These are phyloP conservation scores for Neodontobutis hainanensis DNA, from an alignment of 2,113 vertebrate species.

Conservation along the genomic window DNA sequence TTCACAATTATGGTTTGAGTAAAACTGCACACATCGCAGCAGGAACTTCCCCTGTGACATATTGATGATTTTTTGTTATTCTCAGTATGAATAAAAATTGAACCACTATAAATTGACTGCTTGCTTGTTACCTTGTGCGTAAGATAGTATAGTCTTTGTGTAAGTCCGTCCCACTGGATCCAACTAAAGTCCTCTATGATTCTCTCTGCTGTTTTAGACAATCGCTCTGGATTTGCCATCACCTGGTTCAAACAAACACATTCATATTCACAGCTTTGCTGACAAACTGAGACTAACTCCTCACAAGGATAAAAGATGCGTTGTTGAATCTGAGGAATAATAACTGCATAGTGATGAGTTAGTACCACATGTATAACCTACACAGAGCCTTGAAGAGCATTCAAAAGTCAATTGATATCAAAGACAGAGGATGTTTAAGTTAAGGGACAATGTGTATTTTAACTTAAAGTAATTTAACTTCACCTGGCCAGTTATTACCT, in stretches of 20 bases:
- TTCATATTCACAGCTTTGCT: constrained; percentile 32
- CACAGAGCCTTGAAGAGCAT: not conserved
- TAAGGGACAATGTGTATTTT: too few relatives aligned
- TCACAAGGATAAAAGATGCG: not conserved
- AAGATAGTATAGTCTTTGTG: constrained; percentile 90
- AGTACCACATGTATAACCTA: not conserved
- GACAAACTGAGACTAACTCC: constrained; percentile 22
- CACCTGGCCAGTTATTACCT: too few relatives aligned
- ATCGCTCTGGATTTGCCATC: constrained; percentile 81
- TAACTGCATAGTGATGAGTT: constrained; percentile 18
- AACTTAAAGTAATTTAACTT: too few relatives aligned
- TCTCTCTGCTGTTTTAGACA: constrained; percentile 79
- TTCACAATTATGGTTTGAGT: constrained; percentile 80
- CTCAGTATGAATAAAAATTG: not conserved
- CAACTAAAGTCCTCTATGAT: constrained; percentile 90
- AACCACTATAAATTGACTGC: not conserved
- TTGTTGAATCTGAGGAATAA: constrained; percentile 12
- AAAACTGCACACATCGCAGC: constrained; percentile 92
- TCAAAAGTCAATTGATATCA: too few relatives aligned
- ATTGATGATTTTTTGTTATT: not conserved
- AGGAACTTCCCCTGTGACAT: constrained; percentile 80
- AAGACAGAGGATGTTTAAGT: too few relatives aligned
- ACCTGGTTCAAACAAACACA: constrained; percentile 76
- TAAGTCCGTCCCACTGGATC: constrained; percentile 90
- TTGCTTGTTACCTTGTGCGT: constrained; percentile 78